Evolutionary conservation across 2,113 vertebrate genomes (phyloP), one percentile per base, ranked within the genome.

Genomic region (Siniperca chuatsi): DNA sequence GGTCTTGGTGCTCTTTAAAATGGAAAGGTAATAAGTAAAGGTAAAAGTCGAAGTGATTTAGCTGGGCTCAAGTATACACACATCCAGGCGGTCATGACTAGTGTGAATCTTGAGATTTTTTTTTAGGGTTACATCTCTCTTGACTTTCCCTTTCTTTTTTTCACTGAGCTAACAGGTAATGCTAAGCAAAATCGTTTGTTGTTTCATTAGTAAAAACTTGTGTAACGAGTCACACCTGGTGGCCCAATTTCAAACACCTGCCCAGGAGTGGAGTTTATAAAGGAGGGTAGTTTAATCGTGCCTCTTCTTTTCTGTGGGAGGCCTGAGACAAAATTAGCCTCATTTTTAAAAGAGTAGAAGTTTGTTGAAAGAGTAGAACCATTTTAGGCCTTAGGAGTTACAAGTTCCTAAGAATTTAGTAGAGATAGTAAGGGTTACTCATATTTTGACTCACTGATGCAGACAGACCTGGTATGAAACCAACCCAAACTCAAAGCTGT

Each of bases 31-130:
- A 58, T 88, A 29, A 29, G 29, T 29, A 29, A 29, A 29, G 29
- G 29, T 77, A n/a, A 68, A 82, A 79, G 69, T 70, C 16, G 55
- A 66, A 85, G 33, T 69, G 48, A 69, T 69, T 85, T 82, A 71
- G 40, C 42, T 33, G 55, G 66, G n/a, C 33, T 71, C 35, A 76
- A 40, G 16, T 37, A 40, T 44, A 66, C n/a, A 52, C n/a, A 20
- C 21, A 76, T 71, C 48, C 29, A 15, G 29, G 12, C 18, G 55
- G 61, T 64, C 46, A 65, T 73, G 37, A 20, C 16, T 52, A 12
- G 20, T 55, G 35, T 64, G 50, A 75, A 78, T 83, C 4, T 67
- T 29, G 20, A 54, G 29, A 10, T 52, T 81, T 67, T 66, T 44
- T 70, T 40, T 60, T 18, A 33, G 29, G 48, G n/a, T 23, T 44